Evolutionary conservation across 2,888 invertebrate species (phyloP), one percentile per base, ranked within the genome.

Genomic region (Amblyteles armatorius): DNA sequence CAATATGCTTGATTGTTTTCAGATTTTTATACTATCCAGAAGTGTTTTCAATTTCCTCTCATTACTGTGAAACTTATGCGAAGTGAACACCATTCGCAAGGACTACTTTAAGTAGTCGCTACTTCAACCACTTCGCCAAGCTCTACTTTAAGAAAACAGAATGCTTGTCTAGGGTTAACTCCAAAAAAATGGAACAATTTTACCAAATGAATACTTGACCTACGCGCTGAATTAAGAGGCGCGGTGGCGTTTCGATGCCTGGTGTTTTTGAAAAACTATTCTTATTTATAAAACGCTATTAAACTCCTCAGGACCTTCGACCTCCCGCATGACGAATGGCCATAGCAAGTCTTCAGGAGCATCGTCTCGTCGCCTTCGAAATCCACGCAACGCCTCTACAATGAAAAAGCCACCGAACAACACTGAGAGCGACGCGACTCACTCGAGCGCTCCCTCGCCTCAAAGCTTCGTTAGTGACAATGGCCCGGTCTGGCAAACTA

Each of bases 291-390:
- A 50, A 72, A 81, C 74, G 65, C 2, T 16, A n/a, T 77, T 29
- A 74, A 63, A 33, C 29, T 76, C 82, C 44, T 44, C 72, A 93
- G 93, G 93, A 73, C 93, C 94, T 26, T 94, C 94, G 0, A 90
- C 94, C 19, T 94, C 94, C 0, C 91, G 92, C 48, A 87, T 93
- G 79, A 91, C 91, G 6, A 94, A 94, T 72, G 93, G 94, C 69
- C 89, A 93, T 40, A 83, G 89, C 0, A 92, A 91, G 48, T 88
- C 91, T 3, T 80, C 88, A 9, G 82, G 86, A 2, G 90, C 79
- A 26, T 84, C 90, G 13, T 87, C 91, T 0, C 90, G 92, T 5
- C 89, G 91, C 19, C 86, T 92, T 29, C 87, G 93, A 33, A 91
- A 90, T 33, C 63, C 81, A 16, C 87, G 87, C 0, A 82, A 74